Base-by-base conservation (phyloP, 2,113 vertebrate genomes). In the Lathamus discolor region DNA sequence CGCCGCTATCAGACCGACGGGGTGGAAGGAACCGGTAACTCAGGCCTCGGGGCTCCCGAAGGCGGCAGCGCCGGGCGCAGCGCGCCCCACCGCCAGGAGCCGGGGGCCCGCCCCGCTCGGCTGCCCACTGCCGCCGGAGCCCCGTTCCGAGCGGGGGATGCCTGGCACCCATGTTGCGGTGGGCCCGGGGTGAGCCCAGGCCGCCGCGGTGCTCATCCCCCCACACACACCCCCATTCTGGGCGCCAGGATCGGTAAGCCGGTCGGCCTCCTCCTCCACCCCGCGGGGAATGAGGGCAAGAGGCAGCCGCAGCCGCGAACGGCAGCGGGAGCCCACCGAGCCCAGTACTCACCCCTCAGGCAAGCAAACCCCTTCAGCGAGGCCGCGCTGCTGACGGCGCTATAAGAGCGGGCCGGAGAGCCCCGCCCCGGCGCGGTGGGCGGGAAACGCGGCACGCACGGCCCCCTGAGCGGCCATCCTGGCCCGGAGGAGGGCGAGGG, bases 341-440 rank as follows among this genome's bases (percentile, higher is more conserved):
- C 39, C 11, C 8, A 0, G 0, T 9, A 78, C 90, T 66, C 29
- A 88, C 90, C 37, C 37, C 7, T 10, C 4, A 7, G 0, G 0
- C 33, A n/a, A 12, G 11, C 11, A 18, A 9, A 9, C 2, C 3
- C 10, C 10, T 19, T 18, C 10, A 9, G 5, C 33, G 2, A 13
- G 20, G 1, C 2, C 6, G 20, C 20, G 4, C 6, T 13, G 20
- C 55, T 14, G 55, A 20, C 13, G 5, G 8, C 28, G 6, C 1
- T 75, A 28, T 29, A 48, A 29, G 51, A 15, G 29, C 7, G 33
- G 55, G 33, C 14, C 55, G 20, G 23, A 23, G 33, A n/a, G 31
- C 20, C 55, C 55, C 55, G 13, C 33, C 55, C 13, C 6, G 10
- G 55, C 19, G 55, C 17, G 33, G 28, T 1, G 5, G 20, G 10